phyloP scores from a whole-genome alignment of 2,113 vertebrate genomes.

The Salvelinus namaycush region DNA sequence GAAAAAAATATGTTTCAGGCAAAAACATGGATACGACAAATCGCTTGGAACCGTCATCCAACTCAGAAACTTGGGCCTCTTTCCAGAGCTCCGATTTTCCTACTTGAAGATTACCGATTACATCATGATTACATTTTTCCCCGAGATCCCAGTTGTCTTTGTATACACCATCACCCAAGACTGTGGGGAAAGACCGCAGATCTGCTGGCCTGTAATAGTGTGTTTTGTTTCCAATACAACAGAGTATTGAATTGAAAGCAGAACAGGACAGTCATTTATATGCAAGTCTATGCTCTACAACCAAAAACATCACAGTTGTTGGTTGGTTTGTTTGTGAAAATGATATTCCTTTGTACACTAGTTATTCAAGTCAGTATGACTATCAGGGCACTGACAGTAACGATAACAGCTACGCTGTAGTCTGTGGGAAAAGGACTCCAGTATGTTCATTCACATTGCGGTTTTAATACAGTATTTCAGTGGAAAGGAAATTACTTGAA shows the following conservation, averaged over 20 bases:
- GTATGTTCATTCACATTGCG: neutral
- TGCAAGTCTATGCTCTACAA: no score
- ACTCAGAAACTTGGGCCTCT: no score
- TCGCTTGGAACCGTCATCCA: neutral
- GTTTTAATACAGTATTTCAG: neutral
- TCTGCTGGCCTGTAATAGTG: neutral
- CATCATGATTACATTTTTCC: no score
- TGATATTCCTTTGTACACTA: neutral
- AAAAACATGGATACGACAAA: slow-evolving; percentile 16
- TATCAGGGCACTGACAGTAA: no score
- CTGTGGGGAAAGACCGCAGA: no score
- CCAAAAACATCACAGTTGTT: neutral
- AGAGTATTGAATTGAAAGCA: neutral
- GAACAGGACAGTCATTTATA: neutral
- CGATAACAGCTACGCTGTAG: neutral
- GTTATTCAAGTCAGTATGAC: no score
- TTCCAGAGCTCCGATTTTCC: no score
- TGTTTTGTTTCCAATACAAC: neutral
- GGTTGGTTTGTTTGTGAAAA: no score
- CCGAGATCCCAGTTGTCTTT: no score
- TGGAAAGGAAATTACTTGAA: neutral
- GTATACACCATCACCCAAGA: no score
- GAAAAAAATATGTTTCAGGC: slow-evolving; percentile 22
- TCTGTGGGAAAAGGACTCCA: neutral
- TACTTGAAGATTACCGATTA: no score